Evolutionary conservation across 2,797 vertebrate species (phyloP).

Genomic region (Lateolabrax maculatus): DNA sequence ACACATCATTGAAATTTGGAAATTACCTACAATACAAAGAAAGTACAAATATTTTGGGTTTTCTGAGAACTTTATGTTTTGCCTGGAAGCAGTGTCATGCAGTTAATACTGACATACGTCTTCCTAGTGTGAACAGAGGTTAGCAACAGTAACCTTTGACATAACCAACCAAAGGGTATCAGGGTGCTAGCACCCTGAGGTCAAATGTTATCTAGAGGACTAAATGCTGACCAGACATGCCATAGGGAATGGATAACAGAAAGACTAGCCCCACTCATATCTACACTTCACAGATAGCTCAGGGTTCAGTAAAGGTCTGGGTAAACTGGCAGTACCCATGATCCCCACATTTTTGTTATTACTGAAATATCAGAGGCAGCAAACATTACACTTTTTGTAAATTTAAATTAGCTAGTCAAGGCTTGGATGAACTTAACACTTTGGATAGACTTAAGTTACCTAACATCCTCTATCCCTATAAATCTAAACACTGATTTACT

Average conservation of each 20-base stretch:
- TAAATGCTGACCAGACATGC: conserved; percentile 6
- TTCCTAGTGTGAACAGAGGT: not conserved
- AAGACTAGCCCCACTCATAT: not conserved
- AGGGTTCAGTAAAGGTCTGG: not conserved
- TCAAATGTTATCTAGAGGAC: conserved; percentile 8
- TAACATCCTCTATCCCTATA: not conserved
- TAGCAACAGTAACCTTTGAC: conserved; percentile 12
- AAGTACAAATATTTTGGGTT: not conserved
- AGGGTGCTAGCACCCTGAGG: not conserved
- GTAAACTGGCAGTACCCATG: not conserved
- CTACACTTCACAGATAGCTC: not conserved
- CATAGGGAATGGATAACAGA: not conserved
- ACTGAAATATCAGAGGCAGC: not conserved
- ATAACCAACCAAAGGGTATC: conserved; percentile 10
- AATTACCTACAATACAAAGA: not conserved
- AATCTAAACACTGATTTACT: conserved; percentile 14
- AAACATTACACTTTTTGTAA: not conserved
- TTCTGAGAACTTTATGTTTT: conserved; percentile 20
- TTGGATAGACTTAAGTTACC: conserved; percentile 1
- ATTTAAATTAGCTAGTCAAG: not conserved
- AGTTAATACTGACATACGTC: not conserved
- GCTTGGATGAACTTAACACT: too few relatives aligned
- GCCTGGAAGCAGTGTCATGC: conserved; percentile 1
- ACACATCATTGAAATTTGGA: too few relatives aligned
- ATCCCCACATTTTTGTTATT: not conserved